These are phyloP conservation scores for Caenorhabditis japonica DNA, from an alignment of 2,888 invertebrate genomes.

Conservation along the genomic window DNA sequence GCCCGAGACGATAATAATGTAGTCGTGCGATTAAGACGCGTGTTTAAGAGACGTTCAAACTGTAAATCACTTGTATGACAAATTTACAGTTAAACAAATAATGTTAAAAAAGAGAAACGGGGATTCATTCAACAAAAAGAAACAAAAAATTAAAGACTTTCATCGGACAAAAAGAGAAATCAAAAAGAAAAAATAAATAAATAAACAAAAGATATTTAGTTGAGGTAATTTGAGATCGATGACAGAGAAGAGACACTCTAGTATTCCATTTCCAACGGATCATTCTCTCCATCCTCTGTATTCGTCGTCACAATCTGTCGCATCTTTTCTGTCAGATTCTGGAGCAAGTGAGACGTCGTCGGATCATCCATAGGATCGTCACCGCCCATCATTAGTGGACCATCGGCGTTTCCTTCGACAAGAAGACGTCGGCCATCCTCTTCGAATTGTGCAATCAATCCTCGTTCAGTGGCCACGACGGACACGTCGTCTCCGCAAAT, in stretches of 20 bases:
- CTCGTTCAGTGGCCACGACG: constrained; percentile 24
- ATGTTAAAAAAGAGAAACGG: background rate
- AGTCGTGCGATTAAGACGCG: constrained; percentile 34
- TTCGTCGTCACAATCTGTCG: constrained; percentile 47
- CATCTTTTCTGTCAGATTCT: constrained; percentile 51
- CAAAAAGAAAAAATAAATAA: constrained; percentile 14
- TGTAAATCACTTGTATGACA: background rate
- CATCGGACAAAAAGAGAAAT: background rate
- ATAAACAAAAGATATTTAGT: constrained; percentile 11
- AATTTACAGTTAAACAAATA: background rate
- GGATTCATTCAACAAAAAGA: background rate
- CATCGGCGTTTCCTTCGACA: constrained; percentile 25
- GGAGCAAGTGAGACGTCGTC: constrained; percentile 51
- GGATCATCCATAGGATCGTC: constrained; percentile 52
- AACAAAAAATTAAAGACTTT: background rate
- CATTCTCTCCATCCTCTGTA: background rate
- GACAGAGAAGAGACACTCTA: constrained; percentile 12
- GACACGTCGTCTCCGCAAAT: constrained; percentile 57
- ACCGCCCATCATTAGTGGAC: constrained; percentile 15
- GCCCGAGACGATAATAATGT: background rate
- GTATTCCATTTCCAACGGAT: constrained; percentile 30
- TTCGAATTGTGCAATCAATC: constrained; percentile 44
- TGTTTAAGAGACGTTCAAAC: background rate
- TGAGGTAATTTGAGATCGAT: constrained; percentile 39
- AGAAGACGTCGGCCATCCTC: constrained; percentile 49